Evolutionary conservation across 2,113 vertebrate genomes (phyloP).

Genomic region (Pseudorhombus dupliciocellatus): DNA sequence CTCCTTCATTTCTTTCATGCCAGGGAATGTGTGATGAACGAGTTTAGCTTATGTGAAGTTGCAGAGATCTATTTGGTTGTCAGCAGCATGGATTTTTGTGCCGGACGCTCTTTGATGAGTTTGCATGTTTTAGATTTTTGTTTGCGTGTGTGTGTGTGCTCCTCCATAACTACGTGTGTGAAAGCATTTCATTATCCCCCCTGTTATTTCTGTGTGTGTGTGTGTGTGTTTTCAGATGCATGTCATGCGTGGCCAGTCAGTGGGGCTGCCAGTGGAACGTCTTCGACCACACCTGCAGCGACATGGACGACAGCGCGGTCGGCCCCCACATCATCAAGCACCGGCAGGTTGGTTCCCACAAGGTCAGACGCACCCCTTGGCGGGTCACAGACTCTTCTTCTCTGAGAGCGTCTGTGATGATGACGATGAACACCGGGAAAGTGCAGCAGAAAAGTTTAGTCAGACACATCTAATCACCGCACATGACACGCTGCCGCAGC

Average conservation of each 20-base stretch:
- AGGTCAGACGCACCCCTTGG: neutral
- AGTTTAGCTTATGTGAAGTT: slow-evolving; percentile 75
- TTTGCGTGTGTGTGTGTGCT: slow-evolving; percentile 70
- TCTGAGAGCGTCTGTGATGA: neutral
- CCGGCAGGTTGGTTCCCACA: slow-evolving; percentile 81
- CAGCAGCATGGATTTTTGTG: slow-evolving; percentile 71
- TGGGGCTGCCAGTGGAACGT: slow-evolving; percentile 94
- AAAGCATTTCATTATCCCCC: slow-evolving; percentile 18
- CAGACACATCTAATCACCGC: slow-evolving; percentile 18
- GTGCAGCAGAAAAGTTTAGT: slow-evolving; percentile 30
- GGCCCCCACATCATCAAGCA: slow-evolving; percentile 81
- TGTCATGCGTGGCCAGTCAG: slow-evolving; percentile 88
- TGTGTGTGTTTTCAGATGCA: slow-evolving; percentile 81
- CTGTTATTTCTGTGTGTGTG: slow-evolving; percentile 42
- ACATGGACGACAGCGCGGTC: slow-evolving; percentile 68
- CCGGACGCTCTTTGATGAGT: slow-evolving; percentile 67
- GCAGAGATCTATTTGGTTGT: slow-evolving; percentile 76
- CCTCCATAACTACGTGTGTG: slow-evolving; percentile 25
- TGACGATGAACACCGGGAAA: neutral
- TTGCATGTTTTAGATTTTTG: slow-evolving; percentile 64
- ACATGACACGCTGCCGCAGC: neutral
- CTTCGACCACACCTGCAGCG: slow-evolving; percentile 85
- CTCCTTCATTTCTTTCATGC: slow-evolving; percentile 56
- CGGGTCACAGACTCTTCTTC: neutral
- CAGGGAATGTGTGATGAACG: slow-evolving; percentile 78